Percentiles rank a stretch among this genome's conserved stretches.
phyloP scores from a whole-genome alignment of 2,113 vertebrate species.

The Coregonus clupeaformis region DNA sequence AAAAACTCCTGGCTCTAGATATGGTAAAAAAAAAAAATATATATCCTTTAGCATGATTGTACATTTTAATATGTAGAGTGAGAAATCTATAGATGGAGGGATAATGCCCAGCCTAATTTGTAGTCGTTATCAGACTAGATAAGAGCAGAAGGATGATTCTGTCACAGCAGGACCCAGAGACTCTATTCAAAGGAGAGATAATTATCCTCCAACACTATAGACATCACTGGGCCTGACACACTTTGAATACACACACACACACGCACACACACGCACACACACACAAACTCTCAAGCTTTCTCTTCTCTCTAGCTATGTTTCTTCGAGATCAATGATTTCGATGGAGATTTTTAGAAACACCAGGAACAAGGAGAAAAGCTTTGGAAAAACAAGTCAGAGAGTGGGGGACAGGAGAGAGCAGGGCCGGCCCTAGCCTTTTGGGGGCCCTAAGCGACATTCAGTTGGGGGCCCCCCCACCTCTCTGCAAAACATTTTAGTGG shows the following conservation, averaged over 20 bases:
- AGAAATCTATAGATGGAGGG: background rate
- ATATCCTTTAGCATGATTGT: no score
- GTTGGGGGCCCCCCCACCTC: no score
- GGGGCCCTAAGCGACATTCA: no score
- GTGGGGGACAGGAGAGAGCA: background rate
- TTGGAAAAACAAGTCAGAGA: background rate
- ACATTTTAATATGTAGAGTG: no score
- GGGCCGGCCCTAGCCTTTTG: no score
- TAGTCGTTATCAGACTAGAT: background rate
- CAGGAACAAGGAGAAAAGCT: conserved; percentile 2
- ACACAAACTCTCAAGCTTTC: background rate
- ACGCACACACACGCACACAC: background rate
- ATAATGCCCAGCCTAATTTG: background rate
- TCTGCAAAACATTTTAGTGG: no score
- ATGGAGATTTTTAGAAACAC: conserved; percentile 3
- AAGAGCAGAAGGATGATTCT: background rate
- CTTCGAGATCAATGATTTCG: conserved; percentile 31
- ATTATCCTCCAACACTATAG: background rate
- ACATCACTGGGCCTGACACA: background rate
- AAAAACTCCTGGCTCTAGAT: no score
- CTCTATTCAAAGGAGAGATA: background rate
- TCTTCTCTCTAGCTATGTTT: background rate
- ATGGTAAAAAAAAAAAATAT: no score
- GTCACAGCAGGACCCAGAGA: background rate
- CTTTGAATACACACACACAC: no score